Base-by-base conservation (phyloP, 1,140 invertebrate species). In the Drosophila prosaltans region DNA sequence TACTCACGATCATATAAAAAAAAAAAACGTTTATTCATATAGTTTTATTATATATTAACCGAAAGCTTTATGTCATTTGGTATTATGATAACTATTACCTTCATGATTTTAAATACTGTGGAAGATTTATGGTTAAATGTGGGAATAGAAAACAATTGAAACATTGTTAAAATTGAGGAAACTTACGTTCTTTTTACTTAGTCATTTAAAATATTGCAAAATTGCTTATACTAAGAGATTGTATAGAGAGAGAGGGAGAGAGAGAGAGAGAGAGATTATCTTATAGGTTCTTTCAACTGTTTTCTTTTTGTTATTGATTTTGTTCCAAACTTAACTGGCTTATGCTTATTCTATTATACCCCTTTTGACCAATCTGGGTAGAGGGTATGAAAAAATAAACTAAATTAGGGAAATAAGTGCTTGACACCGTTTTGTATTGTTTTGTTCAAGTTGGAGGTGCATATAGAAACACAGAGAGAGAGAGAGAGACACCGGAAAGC, bases 321-420 rank as follows among this genome's bases (percentile, higher is more conserved):
- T 36, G 32, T 5, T 36, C 32, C 3, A 36, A 7, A 36, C 1
- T 7, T 5, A 36, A 36, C 3, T 36, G 6, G 9, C 11, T 1
- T 40, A 11, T 11, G 39, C 10, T 21, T 21, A 36, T 21, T 58
- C 16, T 58, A 2, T 36, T 36, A 21, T 8, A 36, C 10, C n/a
- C n/a, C 39, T 7, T 39, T 21, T 9, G 1, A 16, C 57, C 57
- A 16, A 16, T 21, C 55, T 16, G 30, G n/a, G 28, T 43, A 74
- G 32, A 57, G 40, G 28, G 62, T 65, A 66, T 61, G 36, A 73
- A 59, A 64, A 77, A 81, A 71, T 75, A 68, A 82, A 83, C 83
- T 83, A 59, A 88, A 88, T 88, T 88, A 88, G 83, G 83, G 83
- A 88, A 88, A 88, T 88, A 80, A 89, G 83, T 80, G 84, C 83